A percentile compares a stretch with the other conserved stretches of the same genome.
These are phyloP conservation scores for Dexiosoma caninum DNA, from an alignment of 2,888 invertebrate species.

Conservation along the genomic window DNA sequence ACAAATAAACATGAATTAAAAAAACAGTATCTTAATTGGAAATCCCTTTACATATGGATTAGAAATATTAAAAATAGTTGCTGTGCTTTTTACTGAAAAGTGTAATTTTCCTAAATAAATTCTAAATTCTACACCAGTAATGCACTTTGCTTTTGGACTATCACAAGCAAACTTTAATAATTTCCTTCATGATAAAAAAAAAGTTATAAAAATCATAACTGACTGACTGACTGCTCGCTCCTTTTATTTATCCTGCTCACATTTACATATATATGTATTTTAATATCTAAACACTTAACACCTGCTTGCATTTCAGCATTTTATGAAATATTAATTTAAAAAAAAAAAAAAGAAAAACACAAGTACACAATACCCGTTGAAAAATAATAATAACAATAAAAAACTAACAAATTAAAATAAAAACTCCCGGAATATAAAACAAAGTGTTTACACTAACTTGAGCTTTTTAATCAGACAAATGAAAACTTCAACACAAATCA, in stretches of 20 bases:
- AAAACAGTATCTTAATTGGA: no score
- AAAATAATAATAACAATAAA: slow-evolving; percentile 34
- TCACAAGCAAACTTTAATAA: slow-evolving; percentile 42
- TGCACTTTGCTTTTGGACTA: neutral
- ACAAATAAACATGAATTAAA: no score
- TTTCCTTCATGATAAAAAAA: slow-evolving; percentile 33
- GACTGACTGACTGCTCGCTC: slow-evolving; percentile 1
- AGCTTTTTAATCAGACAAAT: slow-evolving; percentile 62
- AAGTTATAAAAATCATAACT: neutral
- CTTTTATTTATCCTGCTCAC: neutral
- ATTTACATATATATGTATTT: neutral
- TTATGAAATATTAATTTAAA: slow-evolving; percentile 32
- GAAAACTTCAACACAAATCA: slow-evolving; percentile 35
- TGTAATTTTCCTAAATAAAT: no score
- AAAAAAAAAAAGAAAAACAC: no score
- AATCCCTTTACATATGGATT: no score
- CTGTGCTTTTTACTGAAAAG: no score
- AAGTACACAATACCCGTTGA: neutral
- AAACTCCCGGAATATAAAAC: slow-evolving; percentile 16
- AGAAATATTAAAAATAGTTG: no score
- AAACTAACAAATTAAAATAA: slow-evolving; percentile 59
- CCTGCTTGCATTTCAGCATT: slow-evolving; percentile 53
- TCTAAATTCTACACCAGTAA: no score
- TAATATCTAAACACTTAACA: slow-evolving; percentile 54
- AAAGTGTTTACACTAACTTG: slow-evolving; percentile 52